Percentiles rank a stretch among this genome's conserved stretches.
Evolutionary conservation across 1,140 invertebrate species (phyloP).

Genomic region (Argopecten irradians): DNA sequence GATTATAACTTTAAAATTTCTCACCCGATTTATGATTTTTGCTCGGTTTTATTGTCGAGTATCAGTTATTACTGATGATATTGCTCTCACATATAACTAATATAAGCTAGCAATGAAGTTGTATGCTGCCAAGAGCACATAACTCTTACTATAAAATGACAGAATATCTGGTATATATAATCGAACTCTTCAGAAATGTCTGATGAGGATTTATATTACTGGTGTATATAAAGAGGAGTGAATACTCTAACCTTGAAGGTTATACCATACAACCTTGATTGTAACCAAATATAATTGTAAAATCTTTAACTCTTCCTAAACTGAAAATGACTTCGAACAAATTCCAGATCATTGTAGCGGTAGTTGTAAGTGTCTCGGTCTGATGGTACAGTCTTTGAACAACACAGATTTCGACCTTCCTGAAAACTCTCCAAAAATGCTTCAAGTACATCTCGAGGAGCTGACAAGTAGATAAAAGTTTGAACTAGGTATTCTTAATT

Average conservation of each 20-base stretch:
- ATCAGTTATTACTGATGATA: too few relatives aligned
- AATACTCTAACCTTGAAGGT: background rate
- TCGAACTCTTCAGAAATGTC: too few relatives aligned
- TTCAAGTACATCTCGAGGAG: constrained; percentile 15
- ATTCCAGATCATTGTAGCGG: background rate
- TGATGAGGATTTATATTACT: too few relatives aligned
- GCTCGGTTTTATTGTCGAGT: too few relatives aligned
- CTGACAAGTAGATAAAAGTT: background rate
- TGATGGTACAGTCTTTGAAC: background rate
- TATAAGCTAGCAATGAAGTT: too few relatives aligned
- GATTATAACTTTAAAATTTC: too few relatives aligned
- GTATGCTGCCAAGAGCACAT: too few relatives aligned
- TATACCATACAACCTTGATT: background rate
- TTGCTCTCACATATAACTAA: too few relatives aligned
- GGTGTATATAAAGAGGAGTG: too few relatives aligned
- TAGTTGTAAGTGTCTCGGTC: background rate
- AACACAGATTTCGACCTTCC: background rate
- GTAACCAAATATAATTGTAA: background rate
- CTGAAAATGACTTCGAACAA: background rate
- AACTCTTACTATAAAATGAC: too few relatives aligned
- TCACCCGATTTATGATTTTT: too few relatives aligned
- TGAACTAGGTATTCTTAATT: background rate
- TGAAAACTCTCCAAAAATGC: background rate
- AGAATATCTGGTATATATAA: too few relatives aligned
- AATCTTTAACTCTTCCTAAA: background rate